Evolutionary conservation across 2,888 invertebrate species (phyloP), one percentile per base, ranked within the genome.

Genomic region (Cantharis lateralis): DNA sequence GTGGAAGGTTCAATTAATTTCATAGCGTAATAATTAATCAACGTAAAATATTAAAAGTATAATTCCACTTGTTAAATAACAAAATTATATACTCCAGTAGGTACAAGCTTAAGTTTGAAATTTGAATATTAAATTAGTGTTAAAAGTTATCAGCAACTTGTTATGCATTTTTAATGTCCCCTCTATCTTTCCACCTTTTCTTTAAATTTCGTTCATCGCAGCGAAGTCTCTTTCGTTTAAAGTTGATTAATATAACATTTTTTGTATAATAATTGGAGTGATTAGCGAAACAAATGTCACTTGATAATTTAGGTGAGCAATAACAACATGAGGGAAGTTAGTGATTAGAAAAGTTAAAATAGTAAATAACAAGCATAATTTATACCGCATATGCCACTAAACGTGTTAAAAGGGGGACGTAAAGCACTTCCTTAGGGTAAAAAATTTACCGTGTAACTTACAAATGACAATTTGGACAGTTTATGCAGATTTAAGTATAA

Each of bases 391-490:
- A 71, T 70, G 62, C 64, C 61, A 68, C 63, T 75, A 61, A 68
- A 72, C 24, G 75, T 75, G 75, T 62, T 75, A 75, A 75, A 75
- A 32, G 71, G 75, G 71, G 71, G 75, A 71, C 70, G 75, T 75
- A 71, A 70, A 62, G n/a, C 68, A 71, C 62, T 70, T 75, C 75
- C 71, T 71, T 16, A 71, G 75, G 75, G 75, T 70, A 20, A 32
- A 32, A 24, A 62, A 26, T 15, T 71, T 62, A 63, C 61, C 63
- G 63, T 62, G 71, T 71, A 71, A 63, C 20, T 26, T 61, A 71
- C 24, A 71, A 71, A 20, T 66, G 20, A 66, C 64, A 66, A 66
- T 66, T 66, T 66, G 64, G 24, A 66, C 18, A 20, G 24, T 66
- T 66, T 66, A 24, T 66, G 24, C 64, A 66, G 64, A 66, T 66